Base-by-base conservation (phyloP, 2,888 invertebrate species). In the Cyclophora punctaria region DNA sequence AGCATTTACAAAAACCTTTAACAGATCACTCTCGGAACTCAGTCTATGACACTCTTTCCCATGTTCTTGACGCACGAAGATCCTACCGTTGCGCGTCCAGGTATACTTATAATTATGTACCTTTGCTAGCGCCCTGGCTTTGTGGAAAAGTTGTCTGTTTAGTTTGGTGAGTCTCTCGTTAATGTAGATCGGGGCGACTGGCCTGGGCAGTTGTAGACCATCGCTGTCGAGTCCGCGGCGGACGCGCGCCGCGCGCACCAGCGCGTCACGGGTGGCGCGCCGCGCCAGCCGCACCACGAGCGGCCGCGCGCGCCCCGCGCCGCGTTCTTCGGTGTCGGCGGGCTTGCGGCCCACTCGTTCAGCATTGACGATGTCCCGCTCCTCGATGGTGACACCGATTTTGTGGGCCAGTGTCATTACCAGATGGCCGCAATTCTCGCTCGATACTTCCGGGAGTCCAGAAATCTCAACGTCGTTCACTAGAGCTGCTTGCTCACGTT, bases 151-250 rank as follows among this genome's bases (percentile, higher is more conserved):
- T 7, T 49, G 54, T 3, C 55, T 42, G 44, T 58, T 57, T 0
- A 5, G 5, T 34, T 49, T 49, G 0, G 58, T 58, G 1, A 58
- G 50, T 3, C 58, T 37, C 37, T 60, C 60, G 45, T 58, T 60
- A 2, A 60, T 33, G 40, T 51, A 60, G 5, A 60, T 46, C 3
- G 48, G 49, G 5, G 48, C 5, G 4, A 47, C 40, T 2, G 47
- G 34, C 0, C 47, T 53, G 3, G 48, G 34, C 33, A 53, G 33
- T 5, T 45, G 48, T 5, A 53, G 33, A 20, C 48, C 58, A 0
- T 42, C 51, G 7, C 55, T 53, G 7, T 52, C 55, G 3, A 48
- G 35, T 2, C 49, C 50, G 7, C 60, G 49, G 3, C 57, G 55
- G 7, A 54, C 54, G 0, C 57, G 55, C 20, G 58, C 57, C 2